Base-by-base conservation (phyloP, 2,888 invertebrate genomes). In the Dryomyza anilis region DNA sequence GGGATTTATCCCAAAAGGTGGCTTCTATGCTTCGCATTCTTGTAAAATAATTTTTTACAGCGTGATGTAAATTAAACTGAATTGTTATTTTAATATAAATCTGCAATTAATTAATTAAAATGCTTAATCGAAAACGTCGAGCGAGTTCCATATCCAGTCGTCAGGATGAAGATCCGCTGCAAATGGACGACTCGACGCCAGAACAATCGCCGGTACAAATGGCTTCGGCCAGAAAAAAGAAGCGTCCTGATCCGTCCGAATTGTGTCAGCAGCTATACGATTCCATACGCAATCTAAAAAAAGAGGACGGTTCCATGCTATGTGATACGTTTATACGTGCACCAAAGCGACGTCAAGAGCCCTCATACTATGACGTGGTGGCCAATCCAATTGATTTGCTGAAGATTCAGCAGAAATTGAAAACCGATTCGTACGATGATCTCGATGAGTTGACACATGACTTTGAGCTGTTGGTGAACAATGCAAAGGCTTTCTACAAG, bases 401-500 rank as follows among this genome's bases (percentile, higher is more conserved):
- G 7, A 75, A 88, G 84, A 95, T 99, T 3, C 97, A 98, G 82
- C 97, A 97, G 79, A 98, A 98, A 82, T 84, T 98, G 10, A 97
- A 96, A 87, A 96, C 95, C 0, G 98, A 98, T 74, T 96, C 97
- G 62, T 99, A 99, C 82, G 92, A 93, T 72, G 95, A 96, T 79
- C 87, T 98, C 72, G 96, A 96, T 30, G 95, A 96, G 77, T 85
- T 99, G 67, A 90, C 94, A 43, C 87, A 89, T 8, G 98, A 99
- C 81, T 89, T 99, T 72, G 94, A 96, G 77, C 86, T 97, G 36
- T 87, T 99, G 75, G 91, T 97, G 29, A 93, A 90, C 74, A 99
- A 99, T 85, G 95, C 98, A 0, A 96, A 96, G 82, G 91, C 94
- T 8, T 98, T 96, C 85, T 98, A 98, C 81, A 96, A 96, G 86